Evolutionary conservation across 2,113 vertebrate species (phyloP).

Genomic region (Melozone crissalis): DNA sequence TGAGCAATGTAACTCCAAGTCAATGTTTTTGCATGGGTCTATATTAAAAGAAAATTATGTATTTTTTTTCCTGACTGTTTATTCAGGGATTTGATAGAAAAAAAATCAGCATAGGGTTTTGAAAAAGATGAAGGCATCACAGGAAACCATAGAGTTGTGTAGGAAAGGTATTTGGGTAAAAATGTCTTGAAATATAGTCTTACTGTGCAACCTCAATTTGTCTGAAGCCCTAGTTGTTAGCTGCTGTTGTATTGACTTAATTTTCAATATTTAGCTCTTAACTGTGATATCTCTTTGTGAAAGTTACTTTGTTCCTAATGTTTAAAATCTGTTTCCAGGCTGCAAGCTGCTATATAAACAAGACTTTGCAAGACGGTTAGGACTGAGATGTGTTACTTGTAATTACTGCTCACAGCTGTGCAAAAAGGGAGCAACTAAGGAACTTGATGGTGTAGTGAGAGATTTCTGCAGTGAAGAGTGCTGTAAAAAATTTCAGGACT

Average conservation of each 20-base stretch:
- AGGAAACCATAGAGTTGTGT: background rate
- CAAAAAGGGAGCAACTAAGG: constrained; percentile 90
- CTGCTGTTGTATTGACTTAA: background rate
- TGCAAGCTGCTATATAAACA: constrained; percentile 98
- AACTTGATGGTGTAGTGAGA: constrained; percentile 88
- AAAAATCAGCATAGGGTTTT: background rate
- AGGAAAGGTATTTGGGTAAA: background rate
- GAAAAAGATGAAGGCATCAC: background rate
- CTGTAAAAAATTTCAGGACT: constrained; percentile 94
- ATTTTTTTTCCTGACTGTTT: background rate
- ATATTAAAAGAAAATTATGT: background rate
- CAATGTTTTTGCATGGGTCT: background rate
- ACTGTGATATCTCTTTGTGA: constrained; percentile 40
- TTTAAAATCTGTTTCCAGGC: constrained; percentile 80
- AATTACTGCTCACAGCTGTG: constrained; percentile 98
- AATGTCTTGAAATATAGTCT: background rate
- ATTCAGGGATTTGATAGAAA: background rate
- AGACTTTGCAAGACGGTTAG: constrained; percentile 93
- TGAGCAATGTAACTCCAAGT: background rate
- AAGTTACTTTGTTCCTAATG: constrained; percentile 63
- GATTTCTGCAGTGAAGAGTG: constrained; percentile 96
- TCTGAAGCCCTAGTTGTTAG: constrained; percentile 21
- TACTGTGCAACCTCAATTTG: constrained; percentile 15
- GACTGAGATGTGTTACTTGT: constrained; percentile 96
- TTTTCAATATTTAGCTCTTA: constrained; percentile 23